phyloP scores from a whole-genome alignment of 92 coral and sea anemone species.

The Zoanthus sansibaricus region DNA sequence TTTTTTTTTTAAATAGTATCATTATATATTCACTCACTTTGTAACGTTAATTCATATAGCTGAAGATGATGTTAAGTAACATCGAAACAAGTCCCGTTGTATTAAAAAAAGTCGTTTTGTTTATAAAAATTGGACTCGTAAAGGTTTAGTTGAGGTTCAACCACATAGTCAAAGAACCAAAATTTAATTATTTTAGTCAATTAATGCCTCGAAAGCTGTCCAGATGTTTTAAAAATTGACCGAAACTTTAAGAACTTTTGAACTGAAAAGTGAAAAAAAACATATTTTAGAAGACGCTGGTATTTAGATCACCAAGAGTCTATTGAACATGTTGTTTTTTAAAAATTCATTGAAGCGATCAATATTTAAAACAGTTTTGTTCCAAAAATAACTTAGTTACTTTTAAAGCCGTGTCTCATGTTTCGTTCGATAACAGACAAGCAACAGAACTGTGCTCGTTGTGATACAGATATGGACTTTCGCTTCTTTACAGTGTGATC shows the following conservation, averaged over 20 bases:
- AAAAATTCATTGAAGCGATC: slow-evolving; percentile 14
- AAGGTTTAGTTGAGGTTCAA: background rate
- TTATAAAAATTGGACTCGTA: too few relatives aligned
- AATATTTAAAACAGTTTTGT: background rate
- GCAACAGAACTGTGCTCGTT: background rate
- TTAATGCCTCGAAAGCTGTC: background rate
- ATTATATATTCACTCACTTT: too few relatives aligned
- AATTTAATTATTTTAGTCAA: background rate
- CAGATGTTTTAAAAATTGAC: background rate
- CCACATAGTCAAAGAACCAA: too few relatives aligned
- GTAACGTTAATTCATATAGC: too few relatives aligned
- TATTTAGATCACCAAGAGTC: background rate
- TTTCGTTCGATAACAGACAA: background rate
- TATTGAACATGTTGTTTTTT: background rate
- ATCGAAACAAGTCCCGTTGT: too few relatives aligned
- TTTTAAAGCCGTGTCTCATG: background rate
- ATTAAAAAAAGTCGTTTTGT: too few relatives aligned
- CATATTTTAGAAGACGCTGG: background rate
- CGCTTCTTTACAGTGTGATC: background rate
- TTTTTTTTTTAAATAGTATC: too few relatives aligned
- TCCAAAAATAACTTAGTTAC: slow-evolving; percentile 11
- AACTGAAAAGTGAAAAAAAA: background rate
- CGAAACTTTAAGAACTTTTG: background rate
- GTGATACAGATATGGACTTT: background rate
- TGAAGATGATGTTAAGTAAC: too few relatives aligned